phyloP scores from a whole-genome alignment of 1,140 invertebrate genomes.

The Belonocnema kinseyi region DNA sequence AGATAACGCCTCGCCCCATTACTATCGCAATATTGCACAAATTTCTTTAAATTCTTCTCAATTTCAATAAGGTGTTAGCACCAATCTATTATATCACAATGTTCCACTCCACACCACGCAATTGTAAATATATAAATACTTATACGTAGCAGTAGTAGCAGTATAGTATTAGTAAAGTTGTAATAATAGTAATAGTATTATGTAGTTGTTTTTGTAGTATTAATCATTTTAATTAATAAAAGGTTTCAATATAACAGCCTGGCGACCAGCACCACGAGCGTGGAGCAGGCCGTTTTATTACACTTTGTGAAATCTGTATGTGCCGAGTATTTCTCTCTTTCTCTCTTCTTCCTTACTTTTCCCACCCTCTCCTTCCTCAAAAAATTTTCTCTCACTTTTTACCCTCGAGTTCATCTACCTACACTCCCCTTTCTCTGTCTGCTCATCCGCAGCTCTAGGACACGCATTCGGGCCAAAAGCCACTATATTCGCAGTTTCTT shows the following conservation, averaged over 20 bases:
- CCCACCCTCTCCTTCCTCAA: constrained; percentile 21
- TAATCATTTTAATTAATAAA: constrained; percentile 63
- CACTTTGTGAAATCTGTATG: constrained; percentile 58
- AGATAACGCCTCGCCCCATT: constrained; percentile 64
- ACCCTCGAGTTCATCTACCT: constrained; percentile 42
- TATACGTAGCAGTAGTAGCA: constrained; percentile 68
- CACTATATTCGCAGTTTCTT: constrained; percentile 45
- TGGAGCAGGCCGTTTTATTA: constrained; percentile 41
- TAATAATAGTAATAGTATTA: constrained; percentile 56
- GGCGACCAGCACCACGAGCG: constrained; percentile 54
- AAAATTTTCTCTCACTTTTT: constrained; percentile 45
- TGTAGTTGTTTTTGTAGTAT: constrained; percentile 56
- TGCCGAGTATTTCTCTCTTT: constrained; percentile 63
- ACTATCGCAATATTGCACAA: constrained; percentile 74
- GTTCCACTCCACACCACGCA: constrained; percentile 76
- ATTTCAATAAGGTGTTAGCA: constrained; percentile 77
- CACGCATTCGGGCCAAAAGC: constrained; percentile 50
- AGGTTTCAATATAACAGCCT: constrained; percentile 68
- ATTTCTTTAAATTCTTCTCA: constrained; percentile 73
- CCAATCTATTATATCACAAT: constrained; percentile 78
- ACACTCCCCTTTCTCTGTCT: constrained; percentile 40
- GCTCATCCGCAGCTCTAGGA: constrained; percentile 38
- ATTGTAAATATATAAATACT: constrained; percentile 76
- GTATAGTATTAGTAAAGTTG: constrained; percentile 57
- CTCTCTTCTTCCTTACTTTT: constrained; percentile 31